Percentiles rank a stretch among this genome's conserved stretches.
Evolutionary conservation across 2,888 invertebrate species (phyloP).

Genomic region (Hoplodrina blanda): DNA sequence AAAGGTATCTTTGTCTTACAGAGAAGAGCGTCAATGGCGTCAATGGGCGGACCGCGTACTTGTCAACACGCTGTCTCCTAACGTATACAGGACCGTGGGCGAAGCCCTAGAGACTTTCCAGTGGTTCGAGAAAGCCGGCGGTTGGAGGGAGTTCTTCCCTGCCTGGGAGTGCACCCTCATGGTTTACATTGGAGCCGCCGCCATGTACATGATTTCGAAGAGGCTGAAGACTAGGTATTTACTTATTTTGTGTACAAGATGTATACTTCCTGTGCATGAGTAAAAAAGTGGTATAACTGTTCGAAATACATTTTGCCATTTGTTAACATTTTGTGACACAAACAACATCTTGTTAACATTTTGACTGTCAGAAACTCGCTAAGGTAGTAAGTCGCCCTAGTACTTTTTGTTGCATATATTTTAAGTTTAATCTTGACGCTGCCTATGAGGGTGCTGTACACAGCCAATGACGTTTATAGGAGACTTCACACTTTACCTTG

Average conservation of each 20-base stretch:
- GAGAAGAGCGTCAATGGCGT: constrained; percentile 98
- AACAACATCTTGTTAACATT: too few relatives aligned
- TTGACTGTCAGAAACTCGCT: too few relatives aligned
- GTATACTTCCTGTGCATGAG: not conserved
- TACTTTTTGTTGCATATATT: too few relatives aligned
- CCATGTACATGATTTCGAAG: constrained; percentile 98
- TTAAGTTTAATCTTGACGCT: too few relatives aligned
- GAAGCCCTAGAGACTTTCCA: constrained; percentile 98
- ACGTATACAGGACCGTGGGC: constrained; percentile 96
- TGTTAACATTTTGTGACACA: too few relatives aligned
- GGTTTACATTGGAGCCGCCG: constrained; percentile 97
- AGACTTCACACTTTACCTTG: not conserved
- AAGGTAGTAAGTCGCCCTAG: too few relatives aligned
- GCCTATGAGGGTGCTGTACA: too few relatives aligned
- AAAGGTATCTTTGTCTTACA: constrained; percentile 78
- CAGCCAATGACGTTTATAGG: too few relatives aligned
- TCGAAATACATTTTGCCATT: too few relatives aligned
- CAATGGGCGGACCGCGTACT: constrained; percentile 98
- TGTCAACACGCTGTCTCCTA: constrained; percentile 98
- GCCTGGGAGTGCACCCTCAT: constrained; percentile 96
- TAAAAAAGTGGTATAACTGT: not conserved
- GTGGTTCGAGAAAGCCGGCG: constrained; percentile 98
- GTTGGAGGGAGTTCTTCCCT: constrained; percentile 97
- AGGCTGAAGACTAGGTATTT: constrained; percentile 94
- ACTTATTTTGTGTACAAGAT: not conserved